Evolutionary conservation across 2,113 vertebrate species (phyloP), one percentile per base, ranked within the genome.

Genomic region (Clupea harengus): DNA sequence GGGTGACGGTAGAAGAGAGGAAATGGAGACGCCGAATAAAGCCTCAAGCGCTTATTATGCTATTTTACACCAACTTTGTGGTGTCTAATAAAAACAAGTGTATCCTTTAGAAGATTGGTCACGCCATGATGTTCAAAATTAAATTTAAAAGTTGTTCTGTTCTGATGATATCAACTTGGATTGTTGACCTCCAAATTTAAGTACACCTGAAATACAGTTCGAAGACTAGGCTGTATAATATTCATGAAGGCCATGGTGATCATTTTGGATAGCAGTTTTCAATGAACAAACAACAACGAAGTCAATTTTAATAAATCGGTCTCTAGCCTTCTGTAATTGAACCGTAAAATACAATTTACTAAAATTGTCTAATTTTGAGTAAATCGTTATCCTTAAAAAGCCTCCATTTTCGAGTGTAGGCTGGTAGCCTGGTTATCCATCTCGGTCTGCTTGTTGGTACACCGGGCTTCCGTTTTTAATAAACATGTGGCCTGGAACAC

Each of bases 1-100:
- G 85, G 85, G 92, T 88, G 82, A 89, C 91, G 87, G 87, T 87
- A 39, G 45, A 81, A 11, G 67, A 39, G 25, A 72, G 28, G 28
- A 32, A 72, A 13, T 25, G 25, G 25, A 72, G 64, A 72, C 15
- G 64, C 15, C 28, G 64, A 72, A 32, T 72, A 32, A 72, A 72
- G 64, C 64, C n/a, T 32, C n/a, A 72, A 72, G n/a, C 64, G 7
- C 25, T 11, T 49, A 32, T 11, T 49, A 32, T 28, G 64, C 32
- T 28, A 72, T 72, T 72, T 72, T 72, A 15, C 64, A 72, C 28
- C 64, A 72, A 72, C 28, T 13, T 25, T 72, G 64, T 25, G n/a
- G 13, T 72, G 25, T 32, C 64, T 60, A 6, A 6, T 60, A 6
- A 60, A 72, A 6, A 13, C 9, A 28, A 32, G 11, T 32, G 8